phyloP scores from a whole-genome alignment of 2,888 invertebrate species.

The Pecten maximus region DNA sequence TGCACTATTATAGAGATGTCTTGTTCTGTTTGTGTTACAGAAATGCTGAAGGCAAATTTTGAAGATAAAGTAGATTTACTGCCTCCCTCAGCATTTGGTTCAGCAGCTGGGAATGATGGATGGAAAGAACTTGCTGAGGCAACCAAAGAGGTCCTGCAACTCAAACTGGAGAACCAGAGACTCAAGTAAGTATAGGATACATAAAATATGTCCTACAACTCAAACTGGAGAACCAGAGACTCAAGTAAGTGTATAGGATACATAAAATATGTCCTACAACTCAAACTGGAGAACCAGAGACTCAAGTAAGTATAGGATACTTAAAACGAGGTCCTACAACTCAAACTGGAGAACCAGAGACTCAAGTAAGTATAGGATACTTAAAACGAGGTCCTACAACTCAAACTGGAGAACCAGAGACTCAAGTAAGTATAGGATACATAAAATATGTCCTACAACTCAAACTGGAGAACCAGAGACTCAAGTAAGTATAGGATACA shows the following conservation, averaged over 20 bases:
- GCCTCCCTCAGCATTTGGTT: constrained; percentile 74
- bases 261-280: too few species aligned
- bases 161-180: constrained; percentile 69
- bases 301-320: too few species aligned
- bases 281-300: too few species aligned
- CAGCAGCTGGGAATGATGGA: constrained; percentile 58
- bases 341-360: too few species aligned
- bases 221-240: constrained; percentile 15
- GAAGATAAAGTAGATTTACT: constrained; percentile 60
- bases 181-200: constrained; percentile 62
- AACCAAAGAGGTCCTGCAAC: constrained; percentile 67
- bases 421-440: constrained; percentile 58
- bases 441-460: too few species aligned
- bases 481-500: neutral
- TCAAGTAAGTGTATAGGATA: neutral
- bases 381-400: constrained; percentile 61
- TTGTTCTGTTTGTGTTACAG: neutral
- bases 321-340: too few species aligned
- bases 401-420: constrained; percentile 65
- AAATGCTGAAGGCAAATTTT: neutral
- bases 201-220: neutral
- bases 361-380: neutral
- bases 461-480: too few species aligned
- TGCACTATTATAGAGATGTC: too few species aligned
- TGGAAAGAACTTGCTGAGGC: constrained; percentile 69